Conservation (phyloP, 2,888 invertebrate species). For the Thymelicus acteon region DNA sequence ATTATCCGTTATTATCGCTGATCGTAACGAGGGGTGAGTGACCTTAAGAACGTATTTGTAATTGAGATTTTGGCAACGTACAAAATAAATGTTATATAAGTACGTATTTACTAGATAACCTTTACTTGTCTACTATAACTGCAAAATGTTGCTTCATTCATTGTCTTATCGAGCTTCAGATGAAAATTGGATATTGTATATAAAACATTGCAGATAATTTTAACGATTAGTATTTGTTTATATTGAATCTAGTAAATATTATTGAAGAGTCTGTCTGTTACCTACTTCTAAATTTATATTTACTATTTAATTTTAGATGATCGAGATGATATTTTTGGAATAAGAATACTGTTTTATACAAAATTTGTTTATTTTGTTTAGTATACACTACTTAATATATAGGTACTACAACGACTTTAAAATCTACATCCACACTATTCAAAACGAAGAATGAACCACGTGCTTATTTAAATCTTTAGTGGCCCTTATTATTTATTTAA, state of each 20-base stretch:
- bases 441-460: too few relatives aligned
- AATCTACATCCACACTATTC: too few relatives aligned
- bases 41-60: conserved; percentile 36
- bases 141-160: conserved; percentile 10
- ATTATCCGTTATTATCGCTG: conserved; percentile 8
- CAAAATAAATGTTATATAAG: conserved; percentile 21
- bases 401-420: too few relatives aligned
- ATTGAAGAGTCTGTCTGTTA: neutral
- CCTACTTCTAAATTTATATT: too few relatives aligned
- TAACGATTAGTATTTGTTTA: neutral
- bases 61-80: conserved; percentile 18
- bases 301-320: too few relatives aligned
- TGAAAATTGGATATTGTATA: conserved; percentile 5
- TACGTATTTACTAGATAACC: conserved; percentile 25
- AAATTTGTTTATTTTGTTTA: too few relatives aligned
- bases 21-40: conserved; percentile 33
- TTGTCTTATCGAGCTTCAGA: neutral
- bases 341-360: too few relatives aligned
- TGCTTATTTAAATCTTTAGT: too few relatives aligned
- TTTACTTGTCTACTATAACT: neutral
- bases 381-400: too few relatives aligned
- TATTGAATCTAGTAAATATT: neutral
- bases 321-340: too few relatives aligned
- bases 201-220: neutral
- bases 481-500: too few relatives aligned